phyloP scores from a whole-genome alignment of 92 coral and sea anemone genomes.

The Galaxea fascicularis region DNA sequence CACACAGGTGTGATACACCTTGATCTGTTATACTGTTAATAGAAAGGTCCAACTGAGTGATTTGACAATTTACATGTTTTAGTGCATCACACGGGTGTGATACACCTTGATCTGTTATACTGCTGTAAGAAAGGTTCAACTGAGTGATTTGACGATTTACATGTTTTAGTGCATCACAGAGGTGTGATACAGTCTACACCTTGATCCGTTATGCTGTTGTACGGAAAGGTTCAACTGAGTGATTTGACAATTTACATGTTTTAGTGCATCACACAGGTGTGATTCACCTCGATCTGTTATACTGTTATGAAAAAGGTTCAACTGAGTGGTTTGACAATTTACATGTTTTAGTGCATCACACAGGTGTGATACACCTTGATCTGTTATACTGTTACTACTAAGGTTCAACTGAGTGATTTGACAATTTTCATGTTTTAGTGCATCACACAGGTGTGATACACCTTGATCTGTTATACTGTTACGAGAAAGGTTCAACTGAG shows the following conservation, averaged over 20 bases:
- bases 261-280: background rate
- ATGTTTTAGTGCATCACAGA: background rate
- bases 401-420: background rate
- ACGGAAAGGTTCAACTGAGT: background rate
- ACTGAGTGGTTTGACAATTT: background rate
- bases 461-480: background rate
- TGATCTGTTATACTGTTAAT: background rate
- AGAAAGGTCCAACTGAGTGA: background rate
- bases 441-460: background rate
- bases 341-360: background rate
- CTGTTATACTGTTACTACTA: background rate
- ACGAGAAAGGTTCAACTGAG: background rate
- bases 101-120: background rate
- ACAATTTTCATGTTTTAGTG: background rate
- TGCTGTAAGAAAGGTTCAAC: background rate
- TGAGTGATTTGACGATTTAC: background rate
- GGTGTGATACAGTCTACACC: background rate
- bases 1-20: slow-evolving; percentile 2
- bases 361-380: background rate
- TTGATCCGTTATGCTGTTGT: background rate
- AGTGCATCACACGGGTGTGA: background rate
- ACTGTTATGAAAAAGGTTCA: background rate
- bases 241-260: background rate
- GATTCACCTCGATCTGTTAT: background rate
- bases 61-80: background rate